Base-by-base conservation (phyloP, 2,888 invertebrate species). In the Aleiodes testaceus region DNA sequence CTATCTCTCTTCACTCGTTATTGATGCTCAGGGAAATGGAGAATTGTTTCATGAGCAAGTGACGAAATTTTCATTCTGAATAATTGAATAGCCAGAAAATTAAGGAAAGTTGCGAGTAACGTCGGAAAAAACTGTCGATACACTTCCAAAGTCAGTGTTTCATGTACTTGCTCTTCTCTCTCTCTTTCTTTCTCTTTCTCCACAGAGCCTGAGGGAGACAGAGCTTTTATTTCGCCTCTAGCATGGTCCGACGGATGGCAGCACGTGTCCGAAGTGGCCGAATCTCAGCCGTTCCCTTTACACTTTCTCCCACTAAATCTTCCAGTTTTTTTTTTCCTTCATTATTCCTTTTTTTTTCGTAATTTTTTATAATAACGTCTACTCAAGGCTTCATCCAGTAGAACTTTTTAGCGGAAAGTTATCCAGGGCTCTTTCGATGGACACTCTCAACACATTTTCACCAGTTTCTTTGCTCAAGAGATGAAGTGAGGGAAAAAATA, bases 221-320 rank as follows among this genome's bases (percentile, higher is more conserved):
- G 53, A 36, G 26, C 49, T 47, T 65, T 61, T 36, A 44, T 47
- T 59, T 22, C 14, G 52, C 47, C 36, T 50, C 44, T 45, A 52
- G 64, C 42, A 36, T 9, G 3, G n/a, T 16, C 74, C 76, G 78
- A 53, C 22, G 59, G 74, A 75, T 77, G 74, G 75, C 77, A 73
- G 72, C 77, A 78, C 75, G 14, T 36, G 66, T 44, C 59, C 47
- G 20, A 20, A 14, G 18, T 22, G 42, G 26, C 49, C 26, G 36
- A 53, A 66, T 72, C 49, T 45, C 70, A 72, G 50, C 53, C 59
- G 22, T 52, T 52, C 69, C 49, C 72, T 77, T 74, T 74, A 69
- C 55, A 44, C 50, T 14, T 36, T 47, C 45, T 44, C 2, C 49
- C 20, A 61, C 53, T 64, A 52, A 53, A 53, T 45, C 45, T 68